Percentiles rank a stretch among this genome's conserved stretches.
phyloP scores from a whole-genome alignment of 2,888 invertebrate genomes.

The Xestia c-nigrum region DNA sequence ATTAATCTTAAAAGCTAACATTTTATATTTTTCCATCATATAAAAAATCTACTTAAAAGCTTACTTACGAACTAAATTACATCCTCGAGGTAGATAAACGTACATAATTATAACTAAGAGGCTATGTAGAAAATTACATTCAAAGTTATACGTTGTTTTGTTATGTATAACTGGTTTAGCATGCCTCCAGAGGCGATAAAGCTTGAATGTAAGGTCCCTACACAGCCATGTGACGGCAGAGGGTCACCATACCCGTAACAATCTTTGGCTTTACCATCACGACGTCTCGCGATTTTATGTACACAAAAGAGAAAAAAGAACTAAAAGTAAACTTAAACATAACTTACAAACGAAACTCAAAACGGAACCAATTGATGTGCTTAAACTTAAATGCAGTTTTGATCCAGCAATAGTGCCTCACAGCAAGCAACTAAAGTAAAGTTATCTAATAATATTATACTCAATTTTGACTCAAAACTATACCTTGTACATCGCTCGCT shows the following conservation, averaged over 20 bases:
- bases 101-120: conserved; percentile 79
- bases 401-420: conserved; percentile 74
- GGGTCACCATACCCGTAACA: conserved; percentile 91
- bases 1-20: conserved; percentile 82
- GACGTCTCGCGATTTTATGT: conserved; percentile 88
- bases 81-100: conserved; percentile 90
- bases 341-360: conserved; percentile 77
- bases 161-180: conserved; percentile 44
- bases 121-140: conserved; percentile 79
- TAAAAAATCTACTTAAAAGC: conserved; percentile 89
- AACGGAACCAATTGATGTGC: conserved; percentile 75
- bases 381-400: conserved; percentile 77
- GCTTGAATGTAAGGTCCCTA: conserved; percentile 76
- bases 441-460: conserved; percentile 52
- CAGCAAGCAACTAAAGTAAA: conserved; percentile 59
- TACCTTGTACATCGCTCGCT: conserved; percentile 55
- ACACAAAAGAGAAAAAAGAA: conserved; percentile 78
- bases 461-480: conserved; percentile 60
- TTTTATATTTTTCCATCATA: conserved; percentile 87
- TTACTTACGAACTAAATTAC: conserved; percentile 85
- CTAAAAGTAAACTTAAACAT: conserved; percentile 76
- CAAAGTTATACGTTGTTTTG: conserved; percentile 61
- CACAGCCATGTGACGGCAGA: conserved; percentile 89
- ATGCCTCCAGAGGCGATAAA: conserved; percentile 48
- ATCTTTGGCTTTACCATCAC: conserved; percentile 91